A percentile compares a stretch with the other conserved stretches of the same genome.
These are phyloP conservation scores for Acrobasis repandana DNA, from an alignment of 2,888 invertebrate genomes.

Conservation along the genomic window DNA sequence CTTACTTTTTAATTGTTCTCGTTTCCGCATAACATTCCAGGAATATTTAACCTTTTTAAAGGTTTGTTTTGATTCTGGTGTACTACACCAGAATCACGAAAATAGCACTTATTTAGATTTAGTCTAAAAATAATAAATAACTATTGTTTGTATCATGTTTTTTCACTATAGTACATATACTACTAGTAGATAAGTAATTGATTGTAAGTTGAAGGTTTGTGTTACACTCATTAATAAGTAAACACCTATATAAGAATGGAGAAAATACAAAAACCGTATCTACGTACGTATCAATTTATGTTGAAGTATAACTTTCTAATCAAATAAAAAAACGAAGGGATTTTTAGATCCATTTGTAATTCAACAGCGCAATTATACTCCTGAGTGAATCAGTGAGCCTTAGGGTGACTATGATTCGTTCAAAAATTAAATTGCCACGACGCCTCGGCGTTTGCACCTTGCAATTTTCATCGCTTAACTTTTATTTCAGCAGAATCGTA, in stretches of 20 bases:
- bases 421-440: slow-evolving; percentile 33
- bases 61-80: no score
- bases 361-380: slow-evolving; percentile 44
- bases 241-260: neutral
- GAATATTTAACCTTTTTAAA: no score
- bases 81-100: no score
- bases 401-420: slow-evolving; percentile 27
- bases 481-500: neutral
- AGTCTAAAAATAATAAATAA: no score
- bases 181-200: no score
- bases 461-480: neutral
- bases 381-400: slow-evolving; percentile 37
- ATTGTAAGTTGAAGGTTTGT: no score
- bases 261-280: neutral
- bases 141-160: no score
- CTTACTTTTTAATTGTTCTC: slow-evolving; percentile 6
- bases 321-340: neutral
- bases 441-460: slow-evolving; percentile 19
- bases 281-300: neutral
- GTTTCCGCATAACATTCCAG: neutral
- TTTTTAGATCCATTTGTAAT: slow-evolving; percentile 37
- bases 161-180: no score
- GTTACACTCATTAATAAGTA: no score
- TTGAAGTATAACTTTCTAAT: neutral
- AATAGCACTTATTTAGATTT: no score